These are phyloP conservation scores for Neoarius graeffei DNA, from an alignment of 2,113 vertebrate genomes.

Conservation along the genomic window DNA sequence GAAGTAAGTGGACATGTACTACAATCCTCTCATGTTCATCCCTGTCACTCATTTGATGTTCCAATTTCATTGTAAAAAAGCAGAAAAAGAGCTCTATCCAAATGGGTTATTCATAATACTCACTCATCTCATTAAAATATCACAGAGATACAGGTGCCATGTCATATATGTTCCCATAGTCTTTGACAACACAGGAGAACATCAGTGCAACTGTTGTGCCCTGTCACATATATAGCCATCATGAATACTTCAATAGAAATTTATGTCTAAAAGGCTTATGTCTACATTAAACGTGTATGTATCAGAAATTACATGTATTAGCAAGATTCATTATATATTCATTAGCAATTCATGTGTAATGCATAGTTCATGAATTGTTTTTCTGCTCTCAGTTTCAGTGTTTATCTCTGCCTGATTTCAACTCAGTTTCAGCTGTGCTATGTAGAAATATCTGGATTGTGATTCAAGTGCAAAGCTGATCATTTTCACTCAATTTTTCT, in stretches of 20 bases:
- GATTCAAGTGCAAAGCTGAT: neutral
- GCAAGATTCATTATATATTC: neutral
- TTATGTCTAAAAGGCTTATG: too few relatives aligned
- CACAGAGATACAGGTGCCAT: neutral
- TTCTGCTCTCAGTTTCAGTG: neutral
- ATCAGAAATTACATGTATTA: neutral
- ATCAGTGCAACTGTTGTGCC: conserved; percentile 2
- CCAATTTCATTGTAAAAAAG: conserved; percentile 48
- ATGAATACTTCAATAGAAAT: too few relatives aligned
- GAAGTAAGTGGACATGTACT: conserved; percentile 86
- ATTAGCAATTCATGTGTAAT: neutral
- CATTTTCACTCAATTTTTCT: neutral
- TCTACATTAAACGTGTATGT: too few relatives aligned
- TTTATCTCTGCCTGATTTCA: neutral
- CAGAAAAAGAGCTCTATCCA: neutral
- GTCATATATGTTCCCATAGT: neutral
- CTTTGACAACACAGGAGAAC: conserved; percentile 21
- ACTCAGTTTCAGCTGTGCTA: neutral
- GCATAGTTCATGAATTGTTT: neutral
- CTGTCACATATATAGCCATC: neutral
- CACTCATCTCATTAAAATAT: neutral
- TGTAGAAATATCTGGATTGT: neutral
- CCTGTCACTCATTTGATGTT: conserved; percentile 43
- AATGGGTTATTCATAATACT: neutral
- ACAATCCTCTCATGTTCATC: conserved; percentile 63